These are phyloP conservation scores for Rhynchonema sp. DNA, from an alignment of 2,888 invertebrate genomes.

Conservation along the genomic window DNA sequence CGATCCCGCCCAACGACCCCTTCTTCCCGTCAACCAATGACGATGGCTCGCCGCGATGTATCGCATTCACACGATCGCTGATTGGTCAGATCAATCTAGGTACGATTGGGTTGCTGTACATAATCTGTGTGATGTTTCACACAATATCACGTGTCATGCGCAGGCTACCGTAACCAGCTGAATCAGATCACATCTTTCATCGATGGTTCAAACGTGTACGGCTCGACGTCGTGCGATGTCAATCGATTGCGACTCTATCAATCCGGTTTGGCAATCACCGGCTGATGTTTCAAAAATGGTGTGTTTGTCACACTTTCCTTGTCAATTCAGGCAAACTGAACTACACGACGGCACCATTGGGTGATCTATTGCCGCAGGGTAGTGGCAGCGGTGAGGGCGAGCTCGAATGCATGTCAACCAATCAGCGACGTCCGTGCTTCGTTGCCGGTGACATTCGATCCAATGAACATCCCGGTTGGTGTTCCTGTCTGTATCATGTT, in stretches of 20 bases:
- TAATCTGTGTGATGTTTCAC: background rate
- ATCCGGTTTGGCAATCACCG: constrained; percentile 1
- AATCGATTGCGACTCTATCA: constrained; percentile 11
- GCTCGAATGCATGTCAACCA: constrained; percentile 36
- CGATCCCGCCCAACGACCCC: constrained; percentile 65
- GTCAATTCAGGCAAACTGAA: constrained; percentile 2
- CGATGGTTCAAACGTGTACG: constrained; percentile 24
- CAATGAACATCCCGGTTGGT: constrained; percentile 18
- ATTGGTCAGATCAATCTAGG: constrained; percentile 68
- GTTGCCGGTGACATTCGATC: constrained; percentile 20
- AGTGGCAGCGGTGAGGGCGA: constrained; percentile 55
- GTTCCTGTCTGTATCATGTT: no score
- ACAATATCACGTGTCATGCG: background rate
- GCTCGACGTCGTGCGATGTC: constrained; percentile 22
- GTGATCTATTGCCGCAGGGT: constrained; percentile 14
- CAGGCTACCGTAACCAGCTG: constrained; percentile 45
- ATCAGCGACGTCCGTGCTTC: constrained; percentile 13
- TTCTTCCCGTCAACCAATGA: constrained; percentile 63
- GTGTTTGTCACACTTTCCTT: background rate
- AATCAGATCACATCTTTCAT: constrained; percentile 43
- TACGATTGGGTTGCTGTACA: constrained; percentile 12
- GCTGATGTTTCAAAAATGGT: no score
- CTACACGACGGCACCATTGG: constrained; percentile 2
- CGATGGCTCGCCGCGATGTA: constrained; percentile 60
- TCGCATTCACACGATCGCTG: constrained; percentile 77